Evolutionary conservation across 2,888 invertebrate genomes (phyloP).

Genomic region (Catocala fraxini): DNA sequence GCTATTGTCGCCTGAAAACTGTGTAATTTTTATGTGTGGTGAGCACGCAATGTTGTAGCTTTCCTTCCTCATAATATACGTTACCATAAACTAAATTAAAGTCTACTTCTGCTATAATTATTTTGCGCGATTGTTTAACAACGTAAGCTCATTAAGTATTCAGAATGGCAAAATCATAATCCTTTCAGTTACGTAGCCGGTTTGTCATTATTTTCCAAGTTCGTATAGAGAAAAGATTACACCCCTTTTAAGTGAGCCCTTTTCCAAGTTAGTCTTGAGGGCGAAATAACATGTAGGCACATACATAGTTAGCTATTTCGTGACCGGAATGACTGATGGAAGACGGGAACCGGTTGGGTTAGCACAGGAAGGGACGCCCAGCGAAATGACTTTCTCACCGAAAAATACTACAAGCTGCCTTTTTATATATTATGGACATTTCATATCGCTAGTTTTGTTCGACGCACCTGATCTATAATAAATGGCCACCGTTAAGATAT

Average conservation of each 20-base stretch:
- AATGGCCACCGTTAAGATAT: conserved; percentile 35
- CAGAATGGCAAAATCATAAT: conserved; percentile 8
- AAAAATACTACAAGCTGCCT: conserved; percentile 51
- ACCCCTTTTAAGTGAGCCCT: conserved; percentile 31
- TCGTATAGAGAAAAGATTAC: conserved; percentile 41
- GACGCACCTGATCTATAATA: conserved; percentile 37
- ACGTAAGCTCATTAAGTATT: conserved; percentile 10
- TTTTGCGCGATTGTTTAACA: neutral
- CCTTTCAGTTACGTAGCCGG: conserved; percentile 7
- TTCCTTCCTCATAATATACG: neutral
- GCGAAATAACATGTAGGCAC: conserved; percentile 43
- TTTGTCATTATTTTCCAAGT: conserved; percentile 30
- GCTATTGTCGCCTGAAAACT: conserved; percentile 4
- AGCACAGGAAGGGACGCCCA: conserved; percentile 45
- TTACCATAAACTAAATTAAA: neutral
- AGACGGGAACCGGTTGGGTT: conserved; percentile 46
- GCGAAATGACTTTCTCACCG: conserved; percentile 59
- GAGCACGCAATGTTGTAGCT: neutral
- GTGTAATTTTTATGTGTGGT: conserved; percentile 1
- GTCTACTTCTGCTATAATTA: neutral
- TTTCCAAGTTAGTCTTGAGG: conserved; percentile 36
- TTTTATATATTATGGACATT: conserved; percentile 51
- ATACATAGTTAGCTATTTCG: conserved; percentile 50
- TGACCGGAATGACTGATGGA: conserved; percentile 64
- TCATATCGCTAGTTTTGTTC: conserved; percentile 47